Conservation (phyloP, 2,113 vertebrate species). For the Gadus chalcogrammus region DNA sequence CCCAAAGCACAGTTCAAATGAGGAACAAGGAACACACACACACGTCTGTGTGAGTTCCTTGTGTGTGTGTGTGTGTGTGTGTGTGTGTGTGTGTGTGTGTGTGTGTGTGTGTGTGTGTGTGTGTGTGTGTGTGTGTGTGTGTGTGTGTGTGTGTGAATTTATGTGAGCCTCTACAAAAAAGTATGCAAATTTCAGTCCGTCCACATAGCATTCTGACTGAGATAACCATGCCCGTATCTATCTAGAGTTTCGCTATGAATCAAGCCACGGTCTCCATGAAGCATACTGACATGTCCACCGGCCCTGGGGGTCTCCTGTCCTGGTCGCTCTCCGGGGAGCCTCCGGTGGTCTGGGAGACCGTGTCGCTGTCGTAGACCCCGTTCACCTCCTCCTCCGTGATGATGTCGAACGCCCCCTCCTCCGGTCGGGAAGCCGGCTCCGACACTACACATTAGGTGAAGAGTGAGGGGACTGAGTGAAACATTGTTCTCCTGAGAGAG, state of each 20-base stretch:
- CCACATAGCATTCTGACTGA: too few species aligned
- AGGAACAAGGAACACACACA: too few species aligned
- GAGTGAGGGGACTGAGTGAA: too few species aligned
- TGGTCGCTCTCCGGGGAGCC: constrained; percentile 73
- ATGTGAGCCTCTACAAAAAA: background rate
- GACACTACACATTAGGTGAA: constrained; percentile 46
- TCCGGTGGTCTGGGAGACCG: constrained; percentile 65
- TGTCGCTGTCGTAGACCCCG: constrained; percentile 82
- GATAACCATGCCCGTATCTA: too few species aligned
- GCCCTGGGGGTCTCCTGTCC: constrained; percentile 58
- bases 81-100: constrained; percentile 2
- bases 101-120: too few species aligned
- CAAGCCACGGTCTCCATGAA: too few species aligned
- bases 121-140: background rate
- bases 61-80: background rate
- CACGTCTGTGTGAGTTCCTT: background rate
- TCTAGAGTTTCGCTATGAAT: too few species aligned
- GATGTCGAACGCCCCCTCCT: constrained; percentile 87
- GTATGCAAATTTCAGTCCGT: too few species aligned
- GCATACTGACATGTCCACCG: constrained; percentile 78
- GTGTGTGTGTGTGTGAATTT: background rate
- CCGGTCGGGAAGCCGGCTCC: constrained; percentile 67
- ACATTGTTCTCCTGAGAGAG: background rate
- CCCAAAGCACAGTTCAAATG: too few species aligned
- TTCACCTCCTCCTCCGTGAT: constrained; percentile 95